Evolutionary conservation across 2,113 vertebrate species (phyloP).

Genomic region (Onychostoma macrolepis): DNA sequence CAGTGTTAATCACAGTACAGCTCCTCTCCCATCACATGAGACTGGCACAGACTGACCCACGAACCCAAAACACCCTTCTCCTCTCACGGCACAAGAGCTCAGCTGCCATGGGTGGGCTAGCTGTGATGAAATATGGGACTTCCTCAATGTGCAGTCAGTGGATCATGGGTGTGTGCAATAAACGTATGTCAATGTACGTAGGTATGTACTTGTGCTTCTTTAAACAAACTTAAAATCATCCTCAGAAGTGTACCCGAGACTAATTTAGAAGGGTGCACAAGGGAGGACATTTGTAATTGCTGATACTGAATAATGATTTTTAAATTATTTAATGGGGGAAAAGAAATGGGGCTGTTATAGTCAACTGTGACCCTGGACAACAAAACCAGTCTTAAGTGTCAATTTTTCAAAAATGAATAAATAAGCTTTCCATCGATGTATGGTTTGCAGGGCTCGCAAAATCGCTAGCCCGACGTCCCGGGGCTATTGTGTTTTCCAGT

Average conservation of each 20-base stretch:
- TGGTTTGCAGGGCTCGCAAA: too few relatives aligned
- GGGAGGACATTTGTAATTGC: background rate
- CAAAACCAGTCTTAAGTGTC: too few relatives aligned
- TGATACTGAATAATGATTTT: background rate
- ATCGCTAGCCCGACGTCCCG: too few relatives aligned
- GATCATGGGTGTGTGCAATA: background rate
- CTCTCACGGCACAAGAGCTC: background rate
- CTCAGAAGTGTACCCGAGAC: background rate
- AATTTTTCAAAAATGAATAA: too few relatives aligned
- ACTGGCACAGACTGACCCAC: constrained; percentile 47
- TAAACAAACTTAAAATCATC: background rate
- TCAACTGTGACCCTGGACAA: too few relatives aligned
- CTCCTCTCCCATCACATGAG: constrained; percentile 18
- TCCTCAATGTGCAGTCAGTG: background rate
- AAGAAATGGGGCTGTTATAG: background rate
- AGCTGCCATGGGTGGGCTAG: background rate
- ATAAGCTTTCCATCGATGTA: too few relatives aligned
- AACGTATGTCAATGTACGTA: background rate
- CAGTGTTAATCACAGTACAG: constrained; percentile 39
- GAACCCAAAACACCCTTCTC: background rate
- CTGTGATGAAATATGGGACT: background rate
- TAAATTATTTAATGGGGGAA: background rate
- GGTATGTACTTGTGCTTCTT: background rate
- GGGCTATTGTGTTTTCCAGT: too few relatives aligned
- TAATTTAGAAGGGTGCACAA: background rate